phyloP scores from a whole-genome alignment of 2,113 vertebrate genomes.

The Leiothrix lutea region DNA sequence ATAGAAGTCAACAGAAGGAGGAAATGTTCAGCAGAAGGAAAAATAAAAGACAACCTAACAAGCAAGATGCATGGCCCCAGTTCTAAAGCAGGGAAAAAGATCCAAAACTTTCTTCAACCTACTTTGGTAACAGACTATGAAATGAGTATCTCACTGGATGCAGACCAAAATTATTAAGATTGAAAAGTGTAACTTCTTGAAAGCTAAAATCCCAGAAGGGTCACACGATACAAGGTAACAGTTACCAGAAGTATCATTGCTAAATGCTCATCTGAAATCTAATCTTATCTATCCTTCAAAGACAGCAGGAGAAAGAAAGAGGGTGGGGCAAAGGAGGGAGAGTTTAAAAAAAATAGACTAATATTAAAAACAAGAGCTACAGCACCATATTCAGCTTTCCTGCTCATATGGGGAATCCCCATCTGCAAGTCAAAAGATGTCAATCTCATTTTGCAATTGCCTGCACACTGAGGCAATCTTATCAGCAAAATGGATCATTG shows the following conservation, averaged over 20 bases:
- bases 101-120: background rate
- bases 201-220: background rate
- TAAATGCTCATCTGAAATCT: background rate
- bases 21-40: background rate
- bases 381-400: background rate
- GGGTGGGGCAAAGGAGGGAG: rapidly evolving
- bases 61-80: background rate
- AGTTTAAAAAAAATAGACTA: background rate
- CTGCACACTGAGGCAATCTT: background rate
- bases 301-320: background rate
- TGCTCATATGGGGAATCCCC: background rate
- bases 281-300: background rate
- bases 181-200: background rate
- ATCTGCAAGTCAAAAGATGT: background rate
- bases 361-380: background rate
- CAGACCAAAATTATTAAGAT: background rate
- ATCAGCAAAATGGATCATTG: background rate
- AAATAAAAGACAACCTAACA: background rate
- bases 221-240: background rate
- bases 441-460: background rate
- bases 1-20: background rate
- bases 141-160: background rate
- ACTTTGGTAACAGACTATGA: background rate
- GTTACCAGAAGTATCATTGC: background rate
- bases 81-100: background rate